Percentiles rank a stretch among this genome's conserved stretches.
These are phyloP conservation scores for Yponomeuta plumbellus DNA, from an alignment of 2,888 invertebrate species.

Conservation along the genomic window DNA sequence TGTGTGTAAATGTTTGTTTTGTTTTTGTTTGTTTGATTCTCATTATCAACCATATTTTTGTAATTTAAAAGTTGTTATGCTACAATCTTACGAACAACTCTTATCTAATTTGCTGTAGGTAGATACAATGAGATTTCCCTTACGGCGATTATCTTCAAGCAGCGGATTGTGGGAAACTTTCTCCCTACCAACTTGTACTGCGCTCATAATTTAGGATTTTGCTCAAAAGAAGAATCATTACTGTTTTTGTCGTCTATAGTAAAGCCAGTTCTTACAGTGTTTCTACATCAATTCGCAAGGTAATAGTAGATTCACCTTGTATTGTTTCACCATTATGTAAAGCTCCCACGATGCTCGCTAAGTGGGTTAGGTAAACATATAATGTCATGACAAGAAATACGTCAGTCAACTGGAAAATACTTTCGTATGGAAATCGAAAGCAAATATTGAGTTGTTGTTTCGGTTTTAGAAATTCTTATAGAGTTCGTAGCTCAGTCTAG, in stretches of 20 bases:
- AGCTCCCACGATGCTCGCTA: not conserved
- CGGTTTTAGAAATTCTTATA: not conserved
- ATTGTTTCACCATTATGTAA: slow-evolving; percentile 1
- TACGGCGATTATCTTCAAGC: not conserved
- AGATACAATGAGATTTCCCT: not conserved
- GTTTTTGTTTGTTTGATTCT: too few relatives aligned
- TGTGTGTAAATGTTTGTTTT: too few relatives aligned
- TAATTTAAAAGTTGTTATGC: too few relatives aligned
- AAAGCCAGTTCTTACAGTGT: slow-evolving; percentile 1
- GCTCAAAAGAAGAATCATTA: not conserved
- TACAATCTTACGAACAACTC: too few relatives aligned
- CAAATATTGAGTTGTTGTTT: not conserved
- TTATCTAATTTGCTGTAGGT: not conserved
- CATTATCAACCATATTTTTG: too few relatives aligned
- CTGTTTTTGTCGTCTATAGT: not conserved
- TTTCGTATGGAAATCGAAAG: not conserved
- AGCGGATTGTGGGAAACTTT: slow-evolving; percentile 14
- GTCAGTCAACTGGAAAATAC: not conserved
- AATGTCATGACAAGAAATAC: not conserved
- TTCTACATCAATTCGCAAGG: not conserved
- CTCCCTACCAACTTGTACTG: not conserved
- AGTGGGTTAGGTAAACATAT: not conserved
- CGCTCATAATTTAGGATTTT: not conserved
- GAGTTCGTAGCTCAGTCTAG: not conserved
- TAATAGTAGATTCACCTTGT: slow-evolving; percentile 1